These are phyloP conservation scores for Hirtodrosophila trivittata DNA, from an alignment of 2,888 invertebrate genomes.

Conservation along the genomic window DNA sequence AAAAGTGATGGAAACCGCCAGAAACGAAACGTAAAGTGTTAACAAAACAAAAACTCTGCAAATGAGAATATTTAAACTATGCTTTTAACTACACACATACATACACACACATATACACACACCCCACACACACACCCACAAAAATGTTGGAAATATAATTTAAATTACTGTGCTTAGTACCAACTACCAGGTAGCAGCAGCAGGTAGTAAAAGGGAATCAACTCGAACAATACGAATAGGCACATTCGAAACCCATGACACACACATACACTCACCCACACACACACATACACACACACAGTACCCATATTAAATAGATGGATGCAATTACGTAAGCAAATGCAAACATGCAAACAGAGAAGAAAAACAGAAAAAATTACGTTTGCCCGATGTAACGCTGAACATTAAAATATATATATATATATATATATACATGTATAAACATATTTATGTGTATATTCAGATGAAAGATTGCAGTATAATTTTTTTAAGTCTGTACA, in stretches of 20 bases:
- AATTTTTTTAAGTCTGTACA: too few relatives aligned
- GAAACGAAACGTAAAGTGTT: slow-evolving; percentile 45
- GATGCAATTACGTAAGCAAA: slow-evolving; percentile 44
- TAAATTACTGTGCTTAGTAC: slow-evolving; percentile 64
- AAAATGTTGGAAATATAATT: slow-evolving; percentile 65
- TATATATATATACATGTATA: neutral
- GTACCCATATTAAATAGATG: slow-evolving; percentile 24
- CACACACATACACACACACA: slow-evolving; percentile 1
- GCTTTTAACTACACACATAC: slow-evolving; percentile 52
- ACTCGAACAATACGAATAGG: slow-evolving; percentile 26
- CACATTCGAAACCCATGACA: slow-evolving; percentile 49
- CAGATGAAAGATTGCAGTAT: too few relatives aligned
- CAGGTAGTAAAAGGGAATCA: slow-evolving; percentile 17
- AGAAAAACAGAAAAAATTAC: slow-evolving; percentile 3
- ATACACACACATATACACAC: slow-evolving; percentile 12
- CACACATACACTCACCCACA: slow-evolving; percentile 4
- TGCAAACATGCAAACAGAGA: slow-evolving; percentile 22
- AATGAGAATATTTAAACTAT: slow-evolving; percentile 53
- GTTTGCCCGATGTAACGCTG: slow-evolving; percentile 34
- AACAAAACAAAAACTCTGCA: slow-evolving; percentile 43
- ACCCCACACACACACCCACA: slow-evolving; percentile 8
- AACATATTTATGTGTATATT: neutral
- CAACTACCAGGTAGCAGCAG: neutral
- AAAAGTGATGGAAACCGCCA: slow-evolving; percentile 68
- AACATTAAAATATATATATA: slow-evolving; percentile 9